These are phyloP conservation scores for Tauraco hartlaubi DNA, from an alignment of 2,797 vertebrate species.

Conservation along the genomic window DNA sequence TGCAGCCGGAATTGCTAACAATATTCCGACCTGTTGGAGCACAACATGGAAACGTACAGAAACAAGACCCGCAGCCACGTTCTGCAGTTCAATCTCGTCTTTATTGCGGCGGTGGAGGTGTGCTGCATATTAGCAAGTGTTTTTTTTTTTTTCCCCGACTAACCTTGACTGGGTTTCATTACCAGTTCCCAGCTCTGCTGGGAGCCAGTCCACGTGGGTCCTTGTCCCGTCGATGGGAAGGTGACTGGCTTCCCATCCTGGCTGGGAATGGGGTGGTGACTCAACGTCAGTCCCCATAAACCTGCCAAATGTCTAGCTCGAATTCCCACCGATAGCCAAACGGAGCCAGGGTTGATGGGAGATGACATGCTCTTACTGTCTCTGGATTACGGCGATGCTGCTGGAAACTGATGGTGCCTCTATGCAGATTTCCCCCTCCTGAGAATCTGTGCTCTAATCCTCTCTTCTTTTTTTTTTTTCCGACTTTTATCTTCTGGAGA, in stretches of 20 bases:
- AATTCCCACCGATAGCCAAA: background rate
- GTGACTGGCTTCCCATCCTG: background rate
- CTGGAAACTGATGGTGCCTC: background rate
- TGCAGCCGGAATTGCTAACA: constrained; percentile 73
- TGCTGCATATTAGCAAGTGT: constrained; percentile 56
- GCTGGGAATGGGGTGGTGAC: background rate
- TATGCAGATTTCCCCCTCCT: background rate
- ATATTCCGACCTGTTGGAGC: constrained; percentile 80
- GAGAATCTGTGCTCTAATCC: background rate
- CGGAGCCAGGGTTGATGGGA: background rate
- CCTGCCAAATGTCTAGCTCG: background rate
- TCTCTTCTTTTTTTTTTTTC: background rate
- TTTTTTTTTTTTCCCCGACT: constrained; percentile 32
- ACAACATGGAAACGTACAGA: constrained; percentile 74
- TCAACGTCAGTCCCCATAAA: background rate
- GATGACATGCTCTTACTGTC: background rate
- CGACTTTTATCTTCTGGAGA: constrained; percentile 40
- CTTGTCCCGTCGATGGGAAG: fast-evolving
- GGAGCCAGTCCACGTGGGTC: background rate
- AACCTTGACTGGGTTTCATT: constrained; percentile 55
- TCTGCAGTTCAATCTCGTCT: constrained; percentile 76
- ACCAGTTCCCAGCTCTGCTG: background rate
- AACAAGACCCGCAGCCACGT: constrained; percentile 78
- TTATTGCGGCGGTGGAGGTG: constrained; percentile 58
- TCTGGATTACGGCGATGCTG: background rate